These are phyloP conservation scores for Bergia sp. DNA, from an alignment of 92 coral and sea anemone species.

Conservation along the genomic window DNA sequence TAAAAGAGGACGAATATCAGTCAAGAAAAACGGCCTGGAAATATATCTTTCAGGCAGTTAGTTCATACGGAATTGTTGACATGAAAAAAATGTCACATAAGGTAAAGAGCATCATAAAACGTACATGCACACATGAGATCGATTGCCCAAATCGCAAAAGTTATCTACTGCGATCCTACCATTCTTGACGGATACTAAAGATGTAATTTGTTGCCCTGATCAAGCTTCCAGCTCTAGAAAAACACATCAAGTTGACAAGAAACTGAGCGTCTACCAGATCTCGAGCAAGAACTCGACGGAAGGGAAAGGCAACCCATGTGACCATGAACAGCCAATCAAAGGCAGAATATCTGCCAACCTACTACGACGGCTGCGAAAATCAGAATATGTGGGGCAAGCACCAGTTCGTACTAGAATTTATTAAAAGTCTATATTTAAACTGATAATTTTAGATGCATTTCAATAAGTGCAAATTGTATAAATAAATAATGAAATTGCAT, in stretches of 20 bases:
- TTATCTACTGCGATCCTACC: constrained; percentile 40
- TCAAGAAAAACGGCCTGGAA: constrained; percentile 38
- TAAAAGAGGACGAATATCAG: constrained; percentile 26
- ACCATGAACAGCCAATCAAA: constrained; percentile 73
- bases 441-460: constrained; percentile 37
- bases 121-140: constrained; percentile 34
- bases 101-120: constrained; percentile 40
- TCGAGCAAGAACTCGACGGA: constrained; percentile 80
- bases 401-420: constrained; percentile 19
- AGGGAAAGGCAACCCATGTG: constrained; percentile 88
- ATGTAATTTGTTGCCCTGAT: constrained; percentile 36
- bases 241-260: constrained; percentile 69
- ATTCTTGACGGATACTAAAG: constrained; percentile 20
- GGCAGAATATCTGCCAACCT: constrained; percentile 49
- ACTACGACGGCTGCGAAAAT: constrained; percentile 41
- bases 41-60: constrained; percentile 29
- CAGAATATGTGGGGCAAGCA: constrained; percentile 32
- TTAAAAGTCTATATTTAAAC: constrained; percentile 37
- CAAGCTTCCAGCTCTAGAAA: constrained; percentile 53
- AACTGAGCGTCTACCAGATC: constrained; percentile 68
- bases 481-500: constrained; percentile 39
- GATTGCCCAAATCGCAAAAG: constrained; percentile 24
- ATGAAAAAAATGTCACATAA: constrained; percentile 58
- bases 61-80: constrained; percentile 55
- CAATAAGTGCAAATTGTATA: background rate